Evolutionary conservation across 2,113 vertebrate genomes (phyloP).

Genomic region (Anguilla rostrata): DNA sequence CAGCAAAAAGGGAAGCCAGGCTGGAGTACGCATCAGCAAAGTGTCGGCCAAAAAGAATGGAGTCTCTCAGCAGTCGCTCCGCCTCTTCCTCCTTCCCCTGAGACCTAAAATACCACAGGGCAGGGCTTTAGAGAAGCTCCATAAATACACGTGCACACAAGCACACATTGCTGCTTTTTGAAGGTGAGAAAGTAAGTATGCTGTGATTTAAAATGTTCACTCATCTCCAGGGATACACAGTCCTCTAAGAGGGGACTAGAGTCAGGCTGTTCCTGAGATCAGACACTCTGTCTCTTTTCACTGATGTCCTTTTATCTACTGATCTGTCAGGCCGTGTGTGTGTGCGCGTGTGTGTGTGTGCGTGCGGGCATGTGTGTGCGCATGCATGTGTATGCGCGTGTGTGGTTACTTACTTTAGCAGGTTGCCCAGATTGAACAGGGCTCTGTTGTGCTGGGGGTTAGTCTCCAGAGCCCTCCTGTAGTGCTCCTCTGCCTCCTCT

Average conservation of each 20-base stretch:
- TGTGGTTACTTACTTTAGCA: slow-evolving; percentile 82
- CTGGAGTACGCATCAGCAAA: slow-evolving; percentile 95
- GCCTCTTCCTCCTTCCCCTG: slow-evolving; percentile 85
- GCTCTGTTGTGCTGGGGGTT: slow-evolving; percentile 92
- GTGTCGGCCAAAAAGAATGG: slow-evolving; percentile 82
- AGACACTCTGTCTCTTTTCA: too few species aligned
- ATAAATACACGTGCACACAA: background rate
- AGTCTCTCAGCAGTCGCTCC: slow-evolving; percentile 76
- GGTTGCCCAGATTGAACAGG: slow-evolving; percentile 95
- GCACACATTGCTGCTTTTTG: background rate
- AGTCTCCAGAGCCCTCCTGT: slow-evolving; percentile 83
- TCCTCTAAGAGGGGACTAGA: too few species aligned
- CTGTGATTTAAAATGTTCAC: background rate
- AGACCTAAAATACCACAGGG: slow-evolving; percentile 64
- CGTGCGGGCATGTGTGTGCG: background rate
- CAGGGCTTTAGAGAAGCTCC: background rate
- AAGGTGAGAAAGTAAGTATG: background rate
- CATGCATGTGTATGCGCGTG: background rate
- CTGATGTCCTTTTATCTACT: too few species aligned
- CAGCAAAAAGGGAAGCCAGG: slow-evolving; percentile 87
- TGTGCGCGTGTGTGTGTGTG: background rate
- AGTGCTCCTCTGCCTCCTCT: slow-evolving; percentile 83
- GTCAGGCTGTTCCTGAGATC: too few species aligned
- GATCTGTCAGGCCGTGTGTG: background rate
- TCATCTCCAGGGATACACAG: background rate